phyloP scores from a whole-genome alignment of 1,140 invertebrate genomes.

The Drosophila ohnishii region DNA sequence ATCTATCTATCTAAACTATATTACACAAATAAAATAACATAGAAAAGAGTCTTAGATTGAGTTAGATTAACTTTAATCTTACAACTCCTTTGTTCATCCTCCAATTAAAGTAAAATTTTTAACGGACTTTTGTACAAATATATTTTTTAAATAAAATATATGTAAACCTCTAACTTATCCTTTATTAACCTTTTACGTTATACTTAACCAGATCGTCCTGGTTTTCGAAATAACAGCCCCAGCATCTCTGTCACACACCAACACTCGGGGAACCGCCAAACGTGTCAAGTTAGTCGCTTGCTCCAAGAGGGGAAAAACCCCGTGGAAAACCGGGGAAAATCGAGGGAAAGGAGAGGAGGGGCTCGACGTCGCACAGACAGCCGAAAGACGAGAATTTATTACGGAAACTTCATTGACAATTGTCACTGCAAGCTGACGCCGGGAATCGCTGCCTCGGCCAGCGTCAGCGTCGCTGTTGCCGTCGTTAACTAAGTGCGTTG shows the following conservation, averaged over 20 bases:
- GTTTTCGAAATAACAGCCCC: background rate
- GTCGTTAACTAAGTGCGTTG: slow-evolving; percentile 72
- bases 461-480: slow-evolving; percentile 8
- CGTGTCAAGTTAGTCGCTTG: slow-evolving; percentile 57
- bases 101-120: background rate
- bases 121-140: background rate
- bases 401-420: slow-evolving; percentile 81
- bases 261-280: slow-evolving; percentile 33
- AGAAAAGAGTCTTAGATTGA: no score
- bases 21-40: no score
- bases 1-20: no score
- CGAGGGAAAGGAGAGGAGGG: background rate
- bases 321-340: slow-evolving; percentile 2
- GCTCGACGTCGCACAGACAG: slow-evolving; percentile 36
- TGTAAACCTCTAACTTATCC: background rate
- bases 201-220: background rate
- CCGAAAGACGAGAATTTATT: slow-evolving; percentile 80
- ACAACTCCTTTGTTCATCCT: background rate
- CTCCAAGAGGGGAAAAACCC: slow-evolving; percentile 28
- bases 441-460: slow-evolving; percentile 26
- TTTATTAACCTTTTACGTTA: background rate
- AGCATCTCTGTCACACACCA: slow-evolving; percentile 18
- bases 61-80: background rate
- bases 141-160: background rate
- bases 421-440: slow-evolving; percentile 77